Conservation (phyloP, 2,888 invertebrate species). For the Clusia tigrina region DNA sequence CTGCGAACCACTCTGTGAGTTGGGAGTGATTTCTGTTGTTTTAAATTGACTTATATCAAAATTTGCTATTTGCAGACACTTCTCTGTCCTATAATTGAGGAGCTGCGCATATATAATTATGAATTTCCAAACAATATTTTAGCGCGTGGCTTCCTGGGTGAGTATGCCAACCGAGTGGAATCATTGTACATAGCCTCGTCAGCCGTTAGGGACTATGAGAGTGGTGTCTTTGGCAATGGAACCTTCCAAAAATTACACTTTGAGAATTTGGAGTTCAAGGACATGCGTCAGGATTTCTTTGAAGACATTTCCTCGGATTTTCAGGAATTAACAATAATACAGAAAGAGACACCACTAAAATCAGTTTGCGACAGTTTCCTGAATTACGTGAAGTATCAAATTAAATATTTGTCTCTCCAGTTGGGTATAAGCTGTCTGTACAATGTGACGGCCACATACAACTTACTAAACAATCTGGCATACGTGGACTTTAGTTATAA, state of each 20-base stretch:
- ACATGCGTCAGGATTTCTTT: constrained; percentile 42
- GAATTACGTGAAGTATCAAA: constrained; percentile 44
- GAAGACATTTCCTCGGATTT: constrained; percentile 34
- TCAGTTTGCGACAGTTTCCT: constrained; percentile 42
- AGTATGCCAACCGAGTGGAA: constrained; percentile 35
- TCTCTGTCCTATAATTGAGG: constrained; percentile 41
- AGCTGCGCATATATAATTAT: constrained; percentile 49
- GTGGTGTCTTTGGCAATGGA: constrained; percentile 47
- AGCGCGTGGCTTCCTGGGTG: constrained; percentile 45
- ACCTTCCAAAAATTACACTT: constrained; percentile 40
- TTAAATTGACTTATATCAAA: not conserved
- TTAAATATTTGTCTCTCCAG: constrained; percentile 43
- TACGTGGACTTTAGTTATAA: constrained; percentile 51
- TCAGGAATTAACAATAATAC: constrained; percentile 40
- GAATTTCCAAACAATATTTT: constrained; percentile 40
- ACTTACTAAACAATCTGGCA: constrained; percentile 42
- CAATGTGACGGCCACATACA: constrained; percentile 44
- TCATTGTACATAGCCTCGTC: constrained; percentile 43
- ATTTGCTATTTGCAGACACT: not conserved
- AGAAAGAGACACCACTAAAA: constrained; percentile 33
- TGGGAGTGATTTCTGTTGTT: constrained; percentile 29
- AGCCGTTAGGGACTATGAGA: constrained; percentile 39
- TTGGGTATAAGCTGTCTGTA: constrained; percentile 40
- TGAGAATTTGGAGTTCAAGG: constrained; percentile 42
- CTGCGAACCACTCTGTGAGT: constrained; percentile 3